Percentiles rank a stretch among this genome's conserved stretches.
These are phyloP conservation scores for Onchidella celtica DNA, from an alignment of 2,888 invertebrate genomes.

Conservation along the genomic window DNA sequence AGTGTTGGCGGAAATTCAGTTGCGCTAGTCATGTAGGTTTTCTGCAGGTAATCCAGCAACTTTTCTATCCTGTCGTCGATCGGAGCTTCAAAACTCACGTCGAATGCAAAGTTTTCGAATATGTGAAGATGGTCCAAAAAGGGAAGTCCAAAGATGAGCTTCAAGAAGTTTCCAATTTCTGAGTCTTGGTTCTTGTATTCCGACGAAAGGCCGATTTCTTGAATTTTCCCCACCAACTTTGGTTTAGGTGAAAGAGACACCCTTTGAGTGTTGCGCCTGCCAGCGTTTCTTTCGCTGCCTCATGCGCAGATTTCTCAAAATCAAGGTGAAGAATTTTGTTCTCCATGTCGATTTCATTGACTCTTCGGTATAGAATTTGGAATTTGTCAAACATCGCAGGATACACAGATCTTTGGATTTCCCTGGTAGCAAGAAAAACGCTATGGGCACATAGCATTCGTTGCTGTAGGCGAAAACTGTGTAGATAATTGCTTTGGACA, in stretches of 20 bases:
- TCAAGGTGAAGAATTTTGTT: neutral
- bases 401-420: neutral
- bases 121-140: conserved; percentile 2
- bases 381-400: neutral
- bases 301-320: neutral
- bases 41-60: neutral
- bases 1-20: neutral
- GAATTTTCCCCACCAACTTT: conserved; percentile 5
- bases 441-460: neutral
- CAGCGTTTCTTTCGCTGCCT: neutral
- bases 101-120: neutral
- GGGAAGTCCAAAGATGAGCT: conserved; percentile 6
- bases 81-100: neutral
- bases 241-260: conserved; percentile 1
- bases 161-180: neutral
- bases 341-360: neutral
- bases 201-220: neutral
- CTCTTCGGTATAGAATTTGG: neutral
- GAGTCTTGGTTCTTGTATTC: conserved; percentile 5
- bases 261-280: neutral
- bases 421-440: neutral
- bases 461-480: neutral
- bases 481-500: neutral
- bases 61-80: conserved; percentile 7
- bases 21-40: neutral